Base-by-base conservation (phyloP, 2,797 vertebrate genomes). In the Xiphophorus birchmanni region DNA sequence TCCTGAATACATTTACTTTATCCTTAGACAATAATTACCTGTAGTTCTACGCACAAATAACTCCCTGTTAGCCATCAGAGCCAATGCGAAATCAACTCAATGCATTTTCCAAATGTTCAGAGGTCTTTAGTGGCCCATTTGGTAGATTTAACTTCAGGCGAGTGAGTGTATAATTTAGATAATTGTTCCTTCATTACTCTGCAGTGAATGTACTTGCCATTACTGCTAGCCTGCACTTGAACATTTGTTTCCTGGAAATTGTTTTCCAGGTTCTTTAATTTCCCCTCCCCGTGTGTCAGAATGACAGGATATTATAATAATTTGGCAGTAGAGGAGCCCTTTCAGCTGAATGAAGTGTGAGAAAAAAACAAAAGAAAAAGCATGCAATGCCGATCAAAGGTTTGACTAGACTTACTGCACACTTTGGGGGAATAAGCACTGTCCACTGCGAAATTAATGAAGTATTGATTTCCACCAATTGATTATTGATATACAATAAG, bases 251-350 rank as follows among this genome's bases (percentile, higher is more conserved):
- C 74, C 77, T 69, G 72, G 17, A 88, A 80, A 79, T 75, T 5
- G 3, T 90, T 87, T 87, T 80, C 80, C 9, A 74, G 60, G 50
- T 76, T 83, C 47, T 84, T 84, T 85, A 73, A 90, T 88, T 89
- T 82, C 76, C 83, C 81, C 78, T 77, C 67, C 58, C 54, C 2
- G 26, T 76, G 83, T 87, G 78, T 89, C 79, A 81, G 76, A 84
- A 35, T 84, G 86, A 86, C 82, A 80, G 77, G 79, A 79, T 60
- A 88, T 88, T 85, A 89, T n/a, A 82, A 80, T 76, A 79, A 86
- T 90, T 90, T 90, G 84, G 87, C 86, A 56, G 87, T 56, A 81
- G 56, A 82, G 58, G 80, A 86, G 80, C 77, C 60, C 75, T 80
- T 87, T 91, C 92, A 91, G 87, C 81, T 44, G 80, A 75, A 75